Percentiles rank a stretch among this genome's conserved stretches.
phyloP scores from a whole-genome alignment of 2,113 vertebrate species.

The Stercorarius parasiticus region DNA sequence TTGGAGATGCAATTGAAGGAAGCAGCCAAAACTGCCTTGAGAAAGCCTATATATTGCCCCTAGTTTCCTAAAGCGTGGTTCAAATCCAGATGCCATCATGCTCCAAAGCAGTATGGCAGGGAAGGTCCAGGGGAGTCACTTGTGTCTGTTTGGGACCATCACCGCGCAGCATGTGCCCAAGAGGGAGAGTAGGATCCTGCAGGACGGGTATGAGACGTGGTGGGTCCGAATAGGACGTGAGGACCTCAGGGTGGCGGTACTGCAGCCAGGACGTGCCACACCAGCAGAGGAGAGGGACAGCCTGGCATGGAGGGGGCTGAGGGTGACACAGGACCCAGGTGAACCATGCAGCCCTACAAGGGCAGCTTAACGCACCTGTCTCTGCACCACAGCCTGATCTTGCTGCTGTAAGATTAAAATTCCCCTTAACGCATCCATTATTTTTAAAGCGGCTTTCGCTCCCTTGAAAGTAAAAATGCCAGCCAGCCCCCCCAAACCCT shows the following conservation, averaged over 20 bases:
- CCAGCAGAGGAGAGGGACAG: neutral
- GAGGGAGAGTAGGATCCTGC: neutral
- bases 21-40: neutral
- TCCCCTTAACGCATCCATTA: neutral
- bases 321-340: neutral
- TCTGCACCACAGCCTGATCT: neutral
- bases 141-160: neutral
- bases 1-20: neutral
- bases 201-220: accelerated
- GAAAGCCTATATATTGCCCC: neutral
- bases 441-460: neutral
- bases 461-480: neutral
- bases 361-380: neutral
- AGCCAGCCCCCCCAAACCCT: neutral
- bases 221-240: accelerated
- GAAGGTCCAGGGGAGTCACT: neutral
- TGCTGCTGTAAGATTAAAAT: neutral
- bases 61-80: neutral
- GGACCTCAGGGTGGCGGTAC: accelerated
- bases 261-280: neutral
- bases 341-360: neutral
- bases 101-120: neutral
- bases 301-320: neutral
- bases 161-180: accelerated
- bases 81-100: neutral